Conservation (phyloP, 1,140 invertebrate genomes). For the Neoseiulus cucumeris region DNA sequence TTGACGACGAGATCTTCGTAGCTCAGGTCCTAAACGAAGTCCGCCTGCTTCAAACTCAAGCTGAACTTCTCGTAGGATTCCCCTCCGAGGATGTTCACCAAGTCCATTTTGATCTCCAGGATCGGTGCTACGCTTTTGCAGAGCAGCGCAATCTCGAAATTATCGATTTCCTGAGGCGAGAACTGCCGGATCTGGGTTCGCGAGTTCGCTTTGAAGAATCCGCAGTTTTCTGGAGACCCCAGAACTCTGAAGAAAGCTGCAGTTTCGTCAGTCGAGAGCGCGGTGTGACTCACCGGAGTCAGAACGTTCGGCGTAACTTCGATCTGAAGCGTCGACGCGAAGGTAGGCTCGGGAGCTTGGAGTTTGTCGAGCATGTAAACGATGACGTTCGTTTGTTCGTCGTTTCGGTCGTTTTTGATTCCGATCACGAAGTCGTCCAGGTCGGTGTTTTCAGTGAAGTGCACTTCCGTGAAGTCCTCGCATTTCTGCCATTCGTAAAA, state of each 20-base stretch:
- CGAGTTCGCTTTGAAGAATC: conserved; percentile 3
- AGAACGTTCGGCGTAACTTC: neutral
- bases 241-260: neutral
- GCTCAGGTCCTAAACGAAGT: neutral
- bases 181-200: neutral
- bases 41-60: neutral
- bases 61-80: neutral
- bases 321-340: neutral
- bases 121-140: neutral
- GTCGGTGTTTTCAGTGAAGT: neutral
- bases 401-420: neutral
- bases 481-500: conserved; percentile 7
- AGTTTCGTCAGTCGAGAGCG: neutral
- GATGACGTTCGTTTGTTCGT: neutral
- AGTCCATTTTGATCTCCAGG: conserved; percentile 5
- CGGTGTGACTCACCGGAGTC: neutral
- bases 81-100: neutral
- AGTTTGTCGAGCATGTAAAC: neutral
- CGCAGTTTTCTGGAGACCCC: neutral
- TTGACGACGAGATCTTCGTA: conserved; percentile 5
- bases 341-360: neutral
- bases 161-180: neutral
- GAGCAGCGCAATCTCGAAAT: neutral
- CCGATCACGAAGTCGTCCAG: neutral
- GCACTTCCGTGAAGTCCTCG: neutral